Evolutionary conservation across 64 coral and sea anemone species (phyloP), one percentile per base, ranked within the genome.

Genomic region (Trachythela sp.): DNA sequence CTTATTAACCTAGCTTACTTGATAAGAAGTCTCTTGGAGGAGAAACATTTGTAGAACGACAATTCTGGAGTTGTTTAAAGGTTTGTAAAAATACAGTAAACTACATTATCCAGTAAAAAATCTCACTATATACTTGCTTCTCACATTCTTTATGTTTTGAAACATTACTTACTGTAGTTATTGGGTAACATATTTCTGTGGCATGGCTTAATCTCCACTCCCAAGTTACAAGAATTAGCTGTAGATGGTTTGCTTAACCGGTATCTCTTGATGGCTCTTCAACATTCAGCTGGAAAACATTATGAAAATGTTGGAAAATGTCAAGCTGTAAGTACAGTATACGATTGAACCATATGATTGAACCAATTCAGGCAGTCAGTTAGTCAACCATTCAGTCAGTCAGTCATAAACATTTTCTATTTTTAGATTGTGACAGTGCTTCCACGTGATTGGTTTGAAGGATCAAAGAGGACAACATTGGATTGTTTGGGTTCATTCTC

Each of bases 11-110:
- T 76, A 99, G 95, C 40, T 88, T 99, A 84, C 54, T 99, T n/a
- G 95, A 99, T 32, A 99, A 89, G 60, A 99, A 99, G 45, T 84
- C 93, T 15, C 89, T 89, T 59, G 96, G 96, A 43, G 90, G 86
- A n/a, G 64, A 94, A 83, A 43, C 84, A 26, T 99, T 99, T 67
- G 94, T 99, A 26, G 93, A 99, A 83, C 92, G 96, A 76, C 96
- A 99, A 31, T 99, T 94, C 48, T 99, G 96, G 96, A 94, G 85
- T 39, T 99, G 96, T 84, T 84, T 94, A 9, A 99, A 99, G 96
- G 96, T 99, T 92, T 14, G 40, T 64, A 13, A 10, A 64, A 22
- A 24, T 64, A 10, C 17, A 37, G 15, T 30, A 34, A 11, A 20
- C 37, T 38, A n/a, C n/a, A n/a, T n/a, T n/a, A n/a, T n/a, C n/a